Evolutionary conservation across 1,140 invertebrate genomes (phyloP), one percentile per base, ranked within the genome.

Genomic region (Drosophila prosaltans): DNA sequence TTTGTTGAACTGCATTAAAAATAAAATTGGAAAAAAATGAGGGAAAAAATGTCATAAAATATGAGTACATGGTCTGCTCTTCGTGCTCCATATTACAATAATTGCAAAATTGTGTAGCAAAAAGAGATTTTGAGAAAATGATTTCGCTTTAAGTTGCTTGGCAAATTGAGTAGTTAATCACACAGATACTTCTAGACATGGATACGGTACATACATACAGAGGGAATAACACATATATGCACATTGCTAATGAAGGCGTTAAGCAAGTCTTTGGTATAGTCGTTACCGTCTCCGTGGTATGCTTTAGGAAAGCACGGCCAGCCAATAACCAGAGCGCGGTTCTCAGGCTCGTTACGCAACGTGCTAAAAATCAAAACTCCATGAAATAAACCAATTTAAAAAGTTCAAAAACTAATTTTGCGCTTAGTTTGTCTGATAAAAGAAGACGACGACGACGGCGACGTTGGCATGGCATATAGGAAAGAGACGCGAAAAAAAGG

Each of bases 381-480:
- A 91, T 90, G 86, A 90, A 90, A 90, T 90, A 90, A 90, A 91
- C 86, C 82, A 90, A 91, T 90, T 90, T 90, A 89, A 91, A 90
- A 90, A 90, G 88, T 90, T 90, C 76, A 91, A 90, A 90, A 90
- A 90, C 88, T 90, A 91, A 90, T 90, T 90, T 90, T 90, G 90
- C 88, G 86, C 86, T 90, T 91, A 90, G 86, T 90, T 90, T 90
- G 78, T 90, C 80, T 89, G 84, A 86, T 86, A 88, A 86, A 86
- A 88, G 83, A 78, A 78, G 74, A 67, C 85, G 82, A 84, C 64
- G 80, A 59, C 67, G 70, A 32, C 16, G 16, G 16, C 16, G 16
- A 36, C 60, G 64, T 55, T 67, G 73, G 66, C 65, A 78, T 68
- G 58, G 63, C 68, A 65, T 55, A 62, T 65, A 74, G 63, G 66